phyloP scores from a whole-genome alignment of 1,140 invertebrate genomes.

The Macrostomum lignano region DNA sequence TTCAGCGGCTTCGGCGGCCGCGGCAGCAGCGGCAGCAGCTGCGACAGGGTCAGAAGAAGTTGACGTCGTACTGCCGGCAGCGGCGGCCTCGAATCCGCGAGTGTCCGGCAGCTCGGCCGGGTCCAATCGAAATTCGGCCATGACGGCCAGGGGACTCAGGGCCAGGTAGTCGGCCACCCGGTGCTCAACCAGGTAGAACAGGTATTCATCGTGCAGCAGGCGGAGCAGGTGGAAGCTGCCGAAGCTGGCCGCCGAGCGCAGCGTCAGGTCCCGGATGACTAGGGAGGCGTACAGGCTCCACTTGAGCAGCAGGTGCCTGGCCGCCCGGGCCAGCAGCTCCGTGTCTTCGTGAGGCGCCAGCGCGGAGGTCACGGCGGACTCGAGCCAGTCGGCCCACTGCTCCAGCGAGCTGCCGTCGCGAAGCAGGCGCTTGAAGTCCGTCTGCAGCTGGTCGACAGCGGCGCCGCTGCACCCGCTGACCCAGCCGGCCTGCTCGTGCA shows the following conservation, averaged over 20 bases:
- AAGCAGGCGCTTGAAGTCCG: constrained; percentile 68
- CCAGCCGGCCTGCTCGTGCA: constrained; percentile 73
- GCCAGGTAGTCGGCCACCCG: too few species aligned
- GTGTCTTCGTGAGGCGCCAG: constrained; percentile 53
- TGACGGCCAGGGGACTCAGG: too few species aligned
- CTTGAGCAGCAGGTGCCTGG: constrained; percentile 61
- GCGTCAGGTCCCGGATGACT: constrained; percentile 70
- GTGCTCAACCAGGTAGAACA: constrained; percentile 84
- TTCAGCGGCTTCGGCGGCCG: too few species aligned
- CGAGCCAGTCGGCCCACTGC: constrained; percentile 85
- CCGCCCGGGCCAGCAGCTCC: constrained; percentile 50
- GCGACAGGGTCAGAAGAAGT: too few species aligned
- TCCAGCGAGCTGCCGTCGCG: constrained; percentile 71
- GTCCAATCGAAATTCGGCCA: too few species aligned
- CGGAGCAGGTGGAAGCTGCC: constrained; percentile 93
- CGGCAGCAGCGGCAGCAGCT: too few species aligned
- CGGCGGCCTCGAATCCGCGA: too few species aligned
- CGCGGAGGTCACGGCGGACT: constrained; percentile 53
- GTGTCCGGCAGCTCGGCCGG: too few species aligned
- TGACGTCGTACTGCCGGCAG: too few species aligned
- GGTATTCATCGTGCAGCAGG: constrained; percentile 87
- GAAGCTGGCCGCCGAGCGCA: constrained; percentile 80
- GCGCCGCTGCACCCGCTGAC: constrained; percentile 71
- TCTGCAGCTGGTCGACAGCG: constrained; percentile 54
- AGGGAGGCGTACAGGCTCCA: constrained; percentile 97